A percentile compares a stretch with the other conserved stretches of the same genome.
These are phyloP conservation scores for Dolichallabes microphthalmus DNA, from an alignment of 2,113 vertebrate genomes.

Conservation along the genomic window DNA sequence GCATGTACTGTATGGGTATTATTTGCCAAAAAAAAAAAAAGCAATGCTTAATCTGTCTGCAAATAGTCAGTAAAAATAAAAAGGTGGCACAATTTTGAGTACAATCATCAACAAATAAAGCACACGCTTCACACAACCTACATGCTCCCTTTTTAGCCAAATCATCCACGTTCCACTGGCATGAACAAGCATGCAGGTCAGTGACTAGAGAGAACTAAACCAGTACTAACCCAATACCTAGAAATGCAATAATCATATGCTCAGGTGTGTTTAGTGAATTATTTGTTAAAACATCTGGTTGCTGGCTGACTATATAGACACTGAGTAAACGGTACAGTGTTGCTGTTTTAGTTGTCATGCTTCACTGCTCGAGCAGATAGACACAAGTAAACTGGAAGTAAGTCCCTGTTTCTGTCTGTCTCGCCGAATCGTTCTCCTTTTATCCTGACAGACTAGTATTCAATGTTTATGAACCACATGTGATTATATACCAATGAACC, in stretches of 20 bases:
- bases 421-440: constrained; percentile 10
- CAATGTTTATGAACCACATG: not conserved
- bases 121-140: not conserved
- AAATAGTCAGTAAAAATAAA: not conserved
- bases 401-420: constrained; percentile 34
- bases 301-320: constrained; percentile 32
- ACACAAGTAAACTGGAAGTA: constrained; percentile 43
- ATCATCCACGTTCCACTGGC: not conserved
- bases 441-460: not conserved
- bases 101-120: not conserved
- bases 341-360: constrained; percentile 50
- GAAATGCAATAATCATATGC: not conserved
- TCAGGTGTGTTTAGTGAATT: constrained; percentile 8
- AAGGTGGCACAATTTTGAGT: not conserved
- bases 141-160: not conserved
- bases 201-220: not conserved
- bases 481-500: not conserved
- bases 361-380: constrained; percentile 49
- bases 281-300: constrained; percentile 29
- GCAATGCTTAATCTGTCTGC: not conserved
- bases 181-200: not conserved
- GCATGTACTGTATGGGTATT: too few species aligned
- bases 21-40: constrained; percentile 2
- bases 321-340: constrained; percentile 26
- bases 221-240: not conserved